phyloP scores from a whole-genome alignment of 2,888 invertebrate species.

The Euzetes globulus region DNA sequence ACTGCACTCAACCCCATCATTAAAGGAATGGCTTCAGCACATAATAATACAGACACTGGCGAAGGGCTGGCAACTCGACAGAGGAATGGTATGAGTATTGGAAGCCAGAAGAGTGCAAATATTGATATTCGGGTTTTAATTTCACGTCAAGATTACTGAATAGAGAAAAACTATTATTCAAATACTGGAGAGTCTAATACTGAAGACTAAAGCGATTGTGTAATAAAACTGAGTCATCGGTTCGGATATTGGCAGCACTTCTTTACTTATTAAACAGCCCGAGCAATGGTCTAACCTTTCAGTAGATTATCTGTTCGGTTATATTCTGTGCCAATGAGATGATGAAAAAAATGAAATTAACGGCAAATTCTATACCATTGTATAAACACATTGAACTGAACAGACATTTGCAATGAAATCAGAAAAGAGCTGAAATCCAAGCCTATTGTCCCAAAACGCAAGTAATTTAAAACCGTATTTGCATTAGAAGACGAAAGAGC shows the following conservation, averaged over 20 bases:
- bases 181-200: neutral
- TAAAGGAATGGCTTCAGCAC: neutral
- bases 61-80: neutral
- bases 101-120: conserved; percentile 12
- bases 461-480: conserved; percentile 28
- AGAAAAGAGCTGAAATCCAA: neutral
- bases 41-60: neutral
- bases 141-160: neutral
- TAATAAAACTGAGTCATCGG: conserved; percentile 19
- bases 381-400: neutral
- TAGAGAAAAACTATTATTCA: conserved; percentile 1
- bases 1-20: neutral
- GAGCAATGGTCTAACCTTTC: neutral
- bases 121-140: conserved; percentile 23
- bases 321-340: conserved; percentile 10
- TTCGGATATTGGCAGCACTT: neutral
- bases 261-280: neutral
- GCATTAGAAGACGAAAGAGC: conserved; percentile 10
- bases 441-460: conserved; percentile 19
- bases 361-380: neutral
- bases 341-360: neutral
- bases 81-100: neutral
- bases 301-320: neutral
- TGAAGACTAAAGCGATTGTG: neutral
- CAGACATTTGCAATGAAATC: neutral